A percentile compares a stretch with the other conserved stretches of the same genome.
phyloP scores from a whole-genome alignment of 1,140 invertebrate species.

The Xylocopa sonorina region DNA sequence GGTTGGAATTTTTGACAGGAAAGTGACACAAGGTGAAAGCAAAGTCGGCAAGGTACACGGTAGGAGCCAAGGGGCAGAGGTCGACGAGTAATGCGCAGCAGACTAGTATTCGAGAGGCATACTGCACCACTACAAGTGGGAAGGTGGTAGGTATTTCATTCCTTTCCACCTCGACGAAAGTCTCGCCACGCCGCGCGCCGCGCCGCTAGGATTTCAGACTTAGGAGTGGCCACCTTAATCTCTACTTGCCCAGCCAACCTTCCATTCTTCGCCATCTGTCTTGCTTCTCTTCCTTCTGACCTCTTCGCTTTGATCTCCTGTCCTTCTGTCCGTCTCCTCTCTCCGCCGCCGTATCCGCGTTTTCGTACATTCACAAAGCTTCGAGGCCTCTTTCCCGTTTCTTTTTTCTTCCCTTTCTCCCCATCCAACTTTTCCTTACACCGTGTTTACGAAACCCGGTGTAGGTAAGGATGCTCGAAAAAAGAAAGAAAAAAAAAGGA shows the following conservation, averaged over 20 bases:
- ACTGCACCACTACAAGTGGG: slow-evolving; percentile 11
- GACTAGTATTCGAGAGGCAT: slow-evolving; percentile 61
- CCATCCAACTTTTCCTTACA: slow-evolving; percentile 38
- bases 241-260: slow-evolving; percentile 65
- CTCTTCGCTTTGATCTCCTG: slow-evolving; percentile 41
- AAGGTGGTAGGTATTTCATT: slow-evolving; percentile 57
- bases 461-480: slow-evolving; percentile 54
- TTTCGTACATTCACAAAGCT: slow-evolving; percentile 33
- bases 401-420: background rate
- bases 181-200: no score
- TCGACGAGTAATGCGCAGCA: slow-evolving; percentile 69
- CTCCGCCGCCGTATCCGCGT: slow-evolving; percentile 27
- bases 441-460: slow-evolving; percentile 53
- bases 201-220: slow-evolving; percentile 65
- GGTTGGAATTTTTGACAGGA: slow-evolving; percentile 31
- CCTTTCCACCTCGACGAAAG: slow-evolving; percentile 62
- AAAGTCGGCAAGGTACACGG: slow-evolving; percentile 14
- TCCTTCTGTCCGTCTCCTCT: slow-evolving; percentile 29
- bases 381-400: slow-evolving; percentile 29
- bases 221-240: slow-evolving; percentile 69
- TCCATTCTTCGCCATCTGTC: slow-evolving; percentile 56
- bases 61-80: slow-evolving; percentile 44
- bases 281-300: slow-evolving; percentile 26
- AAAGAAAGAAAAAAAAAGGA: background rate
- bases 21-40: slow-evolving; percentile 5